A percentile compares a stretch with the other conserved stretches of the same genome.
Evolutionary conservation across 2,888 invertebrate genomes (phyloP).

Genomic region (Oscheius onirici): DNA sequence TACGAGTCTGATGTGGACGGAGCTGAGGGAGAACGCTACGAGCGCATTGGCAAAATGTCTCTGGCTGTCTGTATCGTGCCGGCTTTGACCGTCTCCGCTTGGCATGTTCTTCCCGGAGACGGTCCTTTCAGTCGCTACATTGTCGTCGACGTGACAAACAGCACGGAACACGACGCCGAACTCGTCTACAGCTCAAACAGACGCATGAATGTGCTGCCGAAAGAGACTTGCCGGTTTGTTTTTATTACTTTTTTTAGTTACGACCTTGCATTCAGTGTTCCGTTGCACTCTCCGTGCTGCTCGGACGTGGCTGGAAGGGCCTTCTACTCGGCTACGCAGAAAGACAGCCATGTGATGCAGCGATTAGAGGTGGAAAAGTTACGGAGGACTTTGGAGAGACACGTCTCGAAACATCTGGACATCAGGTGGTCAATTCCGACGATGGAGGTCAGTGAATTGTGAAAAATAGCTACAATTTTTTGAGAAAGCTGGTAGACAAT

Average conservation of each 20-base stretch:
- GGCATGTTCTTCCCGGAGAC: slow-evolving; percentile 68
- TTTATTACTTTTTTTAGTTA: background rate
- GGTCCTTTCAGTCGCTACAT: slow-evolving; percentile 62
- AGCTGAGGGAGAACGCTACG: slow-evolving; percentile 52
- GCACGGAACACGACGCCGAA: slow-evolving; percentile 68
- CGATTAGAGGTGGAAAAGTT: slow-evolving; percentile 62
- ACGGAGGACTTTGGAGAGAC: slow-evolving; percentile 61
- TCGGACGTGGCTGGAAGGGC: slow-evolving; percentile 64
- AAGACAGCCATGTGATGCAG: slow-evolving; percentile 69
- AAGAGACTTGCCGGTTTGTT: slow-evolving; percentile 65
- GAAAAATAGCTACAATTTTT: too few relatives aligned
- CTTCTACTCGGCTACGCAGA: slow-evolving; percentile 63
- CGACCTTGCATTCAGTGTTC: slow-evolving; percentile 55
- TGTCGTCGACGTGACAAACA: slow-evolving; percentile 68
- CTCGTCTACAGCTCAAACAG: slow-evolving; percentile 60
- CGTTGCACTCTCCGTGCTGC: slow-evolving; percentile 70
- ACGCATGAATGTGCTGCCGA: slow-evolving; percentile 65
- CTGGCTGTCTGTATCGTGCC: slow-evolving; percentile 68
- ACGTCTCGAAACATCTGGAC: slow-evolving; percentile 67
- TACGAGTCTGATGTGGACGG: slow-evolving; percentile 65
- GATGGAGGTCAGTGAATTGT: slow-evolving; percentile 53
- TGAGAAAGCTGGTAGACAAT: too few relatives aligned
- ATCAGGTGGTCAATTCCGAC: slow-evolving; percentile 67
- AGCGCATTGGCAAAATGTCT: slow-evolving; percentile 59
- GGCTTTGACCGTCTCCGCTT: slow-evolving; percentile 69